phyloP scores from a whole-genome alignment of 2,113 vertebrate species.

The Herpetotheres cachinnans region DNA sequence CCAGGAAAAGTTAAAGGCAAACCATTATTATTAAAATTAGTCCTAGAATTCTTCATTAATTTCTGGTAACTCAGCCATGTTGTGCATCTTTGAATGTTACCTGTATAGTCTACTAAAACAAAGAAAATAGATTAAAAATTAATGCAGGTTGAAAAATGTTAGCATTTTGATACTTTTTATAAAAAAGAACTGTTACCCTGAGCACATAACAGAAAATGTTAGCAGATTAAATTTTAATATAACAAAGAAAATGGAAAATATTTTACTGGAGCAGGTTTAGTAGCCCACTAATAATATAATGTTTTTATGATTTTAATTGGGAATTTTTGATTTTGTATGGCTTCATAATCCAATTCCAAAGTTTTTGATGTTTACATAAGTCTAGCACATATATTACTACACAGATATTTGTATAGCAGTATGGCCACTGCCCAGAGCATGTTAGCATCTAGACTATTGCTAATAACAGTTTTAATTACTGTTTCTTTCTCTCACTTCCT shows the following conservation, averaged over 20 bases:
- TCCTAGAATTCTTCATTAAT: neutral
- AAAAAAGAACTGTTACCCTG: accelerated
- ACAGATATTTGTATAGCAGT: neutral
- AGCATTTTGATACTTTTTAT: neutral
- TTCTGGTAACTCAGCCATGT: neutral
- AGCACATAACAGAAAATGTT: neutral
- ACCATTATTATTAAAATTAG: neutral
- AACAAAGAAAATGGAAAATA: neutral
- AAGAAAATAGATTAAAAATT: neutral
- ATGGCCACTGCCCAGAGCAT: neutral
- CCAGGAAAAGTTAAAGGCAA: neutral
- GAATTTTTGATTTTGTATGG: neutral
- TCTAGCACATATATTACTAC: neutral
- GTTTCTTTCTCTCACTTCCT: neutral
- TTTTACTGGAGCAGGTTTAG: neutral
- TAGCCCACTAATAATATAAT: neutral
- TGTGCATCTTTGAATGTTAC: neutral
- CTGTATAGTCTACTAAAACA: neutral
- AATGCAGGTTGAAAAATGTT: neutral
- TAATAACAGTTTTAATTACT: neutral
- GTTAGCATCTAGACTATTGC: neutral
- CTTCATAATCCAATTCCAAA: neutral
- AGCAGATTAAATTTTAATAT: neutral
- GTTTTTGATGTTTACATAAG: neutral
- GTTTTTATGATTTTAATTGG: neutral